Evolutionary conservation across 1,140 invertebrate species (phyloP), one percentile per base, ranked within the genome.

Genomic region (Littorina saxatilis): DNA sequence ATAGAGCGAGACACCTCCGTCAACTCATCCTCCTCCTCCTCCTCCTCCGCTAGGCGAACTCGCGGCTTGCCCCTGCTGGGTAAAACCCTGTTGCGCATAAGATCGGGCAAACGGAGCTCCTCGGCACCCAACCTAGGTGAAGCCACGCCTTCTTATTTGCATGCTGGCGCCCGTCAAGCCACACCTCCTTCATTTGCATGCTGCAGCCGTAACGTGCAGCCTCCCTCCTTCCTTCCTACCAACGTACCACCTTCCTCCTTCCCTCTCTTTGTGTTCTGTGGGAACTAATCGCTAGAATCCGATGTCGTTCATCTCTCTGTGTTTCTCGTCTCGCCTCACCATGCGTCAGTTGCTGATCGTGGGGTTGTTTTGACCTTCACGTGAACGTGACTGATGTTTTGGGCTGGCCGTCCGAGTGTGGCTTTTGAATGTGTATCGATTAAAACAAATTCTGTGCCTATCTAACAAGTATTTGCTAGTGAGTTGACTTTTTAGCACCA

Each of bases 51-150:
- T 63, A 83, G 74, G 58, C 82, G 82, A 43, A 85, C 66, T 74
- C 82, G 86, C 55, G 87, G 88, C 40, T 91, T 94, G 93, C 95
- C 95, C 76, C 94, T 93, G 80, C 95, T 96, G 92, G 95, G 95
- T 95, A 95, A 95, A 95, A 93, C 94, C 90, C 92, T 94, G 88
- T 92, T 95, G 93, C 94, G 94, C 81, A 89, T 93, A 84, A 90
- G 90, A 84, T 87, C 91, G 72, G 92, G 92, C 82, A 94, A 93
- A 84, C 95, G 96, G 93, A 97, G 96, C 92, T 95, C 95, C 87
- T 98, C 96, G 89, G 96, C 97, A 87, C 97, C 97, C 83, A 96
- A 97, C 94, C 93, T 98, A 97, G 96, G 97, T 98, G 93, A 94
- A 85, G 90, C 90, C 81, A 86, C 74, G 79, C 83, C 82, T 76